A percentile compares a stretch with the other conserved stretches of the same genome.
Evolutionary conservation across 2,797 vertebrate genomes (phyloP).

Genomic region (Dicrostonyx torquatus): DNA sequence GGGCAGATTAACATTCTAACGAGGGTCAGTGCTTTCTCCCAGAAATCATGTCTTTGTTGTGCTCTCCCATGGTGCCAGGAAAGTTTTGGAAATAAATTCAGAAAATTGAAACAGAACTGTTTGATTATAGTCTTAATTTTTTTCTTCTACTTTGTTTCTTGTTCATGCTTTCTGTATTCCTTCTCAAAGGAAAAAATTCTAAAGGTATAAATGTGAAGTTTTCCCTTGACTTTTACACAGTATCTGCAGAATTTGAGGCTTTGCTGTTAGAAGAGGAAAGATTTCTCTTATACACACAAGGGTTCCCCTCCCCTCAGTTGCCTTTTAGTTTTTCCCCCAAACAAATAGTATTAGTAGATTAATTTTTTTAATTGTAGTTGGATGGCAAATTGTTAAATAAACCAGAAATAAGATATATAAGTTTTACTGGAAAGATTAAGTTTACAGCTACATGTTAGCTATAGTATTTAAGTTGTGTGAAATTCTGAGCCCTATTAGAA

Average conservation of each 20-base stretch:
- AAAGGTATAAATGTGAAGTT: not conserved
- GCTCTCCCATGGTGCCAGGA: slow-evolving; percentile 89
- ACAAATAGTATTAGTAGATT: slow-evolving; percentile 52
- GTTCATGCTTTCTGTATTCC: slow-evolving; percentile 16
- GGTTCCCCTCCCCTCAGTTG: slow-evolving; percentile 53
- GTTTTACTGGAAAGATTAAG: slow-evolving; percentile 53
- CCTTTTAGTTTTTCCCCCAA: not conserved
- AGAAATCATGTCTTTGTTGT: slow-evolving; percentile 95
- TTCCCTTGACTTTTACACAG: slow-evolving; percentile 58
- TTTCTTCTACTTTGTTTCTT: slow-evolving; percentile 48
- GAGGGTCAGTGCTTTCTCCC: slow-evolving; percentile 91
- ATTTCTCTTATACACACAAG: not conserved
- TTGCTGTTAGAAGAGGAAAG: slow-evolving; percentile 29
- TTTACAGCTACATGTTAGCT: slow-evolving; percentile 45
- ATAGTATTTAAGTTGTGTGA: slow-evolving; percentile 66
- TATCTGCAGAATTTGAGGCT: slow-evolving; percentile 49
- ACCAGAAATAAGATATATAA: slow-evolving; percentile 52
- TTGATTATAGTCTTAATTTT: slow-evolving; percentile 80
- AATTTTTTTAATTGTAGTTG: slow-evolving; percentile 31
- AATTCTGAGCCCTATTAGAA: slow-evolving; percentile 78
- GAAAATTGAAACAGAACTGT: slow-evolving; percentile 84
- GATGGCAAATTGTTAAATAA: slow-evolving; percentile 59
- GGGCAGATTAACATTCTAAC: slow-evolving; percentile 95
- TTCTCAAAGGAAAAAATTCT: slow-evolving; percentile 77
- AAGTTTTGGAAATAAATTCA: slow-evolving; percentile 83